Evolutionary conservation across 2,113 vertebrate genomes (phyloP).

Genomic region (Chaetura pelagica): DNA sequence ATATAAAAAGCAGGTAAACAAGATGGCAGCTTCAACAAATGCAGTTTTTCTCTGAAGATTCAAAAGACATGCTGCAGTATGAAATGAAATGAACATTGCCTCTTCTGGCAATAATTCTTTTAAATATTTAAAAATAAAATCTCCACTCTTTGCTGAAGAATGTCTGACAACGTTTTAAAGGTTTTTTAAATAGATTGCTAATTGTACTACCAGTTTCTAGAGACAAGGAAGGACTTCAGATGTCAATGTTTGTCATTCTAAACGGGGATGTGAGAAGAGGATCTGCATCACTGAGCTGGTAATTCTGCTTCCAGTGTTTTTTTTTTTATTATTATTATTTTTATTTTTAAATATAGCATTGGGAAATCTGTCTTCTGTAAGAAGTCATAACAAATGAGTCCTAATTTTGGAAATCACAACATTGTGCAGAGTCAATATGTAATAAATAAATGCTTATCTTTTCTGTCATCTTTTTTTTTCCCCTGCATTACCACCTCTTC

Average conservation of each 20-base stretch:
- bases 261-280: neutral
- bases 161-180: neutral
- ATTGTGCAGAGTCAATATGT: neutral
- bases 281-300: neutral
- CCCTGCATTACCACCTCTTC: neutral
- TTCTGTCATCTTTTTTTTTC: neutral
- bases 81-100: neutral
- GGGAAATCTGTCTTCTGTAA: neutral
- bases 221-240: neutral
- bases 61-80: neutral
- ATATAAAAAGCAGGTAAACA: neutral
- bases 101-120: neutral
- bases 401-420: neutral
- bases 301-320: neutral
- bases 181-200: neutral
- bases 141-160: neutral
- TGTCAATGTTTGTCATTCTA: neutral
- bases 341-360: neutral
- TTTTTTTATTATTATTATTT: neutral
- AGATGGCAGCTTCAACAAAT: neutral
- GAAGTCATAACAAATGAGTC: neutral
- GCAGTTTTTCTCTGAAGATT: neutral
- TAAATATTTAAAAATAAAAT: constrained; percentile 15
- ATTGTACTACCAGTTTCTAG: constrained; percentile 31
- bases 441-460: neutral